Conservation (phyloP, 1,140 invertebrate species). For the Asobara japonica region DNA sequence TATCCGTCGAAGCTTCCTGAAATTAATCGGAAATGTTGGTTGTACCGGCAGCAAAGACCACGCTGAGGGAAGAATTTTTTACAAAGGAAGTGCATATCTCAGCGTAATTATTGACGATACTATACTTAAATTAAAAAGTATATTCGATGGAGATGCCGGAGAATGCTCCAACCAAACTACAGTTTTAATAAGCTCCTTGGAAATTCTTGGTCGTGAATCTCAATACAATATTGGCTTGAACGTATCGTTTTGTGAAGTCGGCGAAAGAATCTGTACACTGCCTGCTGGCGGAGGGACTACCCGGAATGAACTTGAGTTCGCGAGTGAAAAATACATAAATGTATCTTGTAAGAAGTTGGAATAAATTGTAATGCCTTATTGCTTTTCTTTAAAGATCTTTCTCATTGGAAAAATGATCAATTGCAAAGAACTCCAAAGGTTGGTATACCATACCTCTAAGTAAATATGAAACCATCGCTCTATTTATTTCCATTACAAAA, state of each 20-base stretch:
- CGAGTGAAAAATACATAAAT: slow-evolving; percentile 20
- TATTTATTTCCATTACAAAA: too few species aligned
- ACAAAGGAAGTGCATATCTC: slow-evolving; percentile 38
- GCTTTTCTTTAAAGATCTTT: too few species aligned
- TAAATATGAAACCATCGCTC: too few species aligned
- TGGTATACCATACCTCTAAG: too few species aligned
- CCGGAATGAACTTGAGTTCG: too few species aligned
- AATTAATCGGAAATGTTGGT: slow-evolving; percentile 38
- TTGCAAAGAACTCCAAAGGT: too few species aligned
- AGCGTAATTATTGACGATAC: slow-evolving; percentile 28
- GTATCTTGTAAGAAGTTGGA: too few species aligned
- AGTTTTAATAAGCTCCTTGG: background rate
- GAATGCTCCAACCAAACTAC: background rate
- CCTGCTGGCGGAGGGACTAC: slow-evolving; percentile 17
- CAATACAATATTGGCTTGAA: background rate
- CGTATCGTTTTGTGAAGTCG: background rate
- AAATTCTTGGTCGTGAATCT: background rate
- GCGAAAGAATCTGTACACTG: background rate
- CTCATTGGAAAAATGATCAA: too few species aligned
- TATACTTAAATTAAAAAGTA: slow-evolving; percentile 32
- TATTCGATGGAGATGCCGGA: slow-evolving; percentile 26
- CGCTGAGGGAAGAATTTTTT: slow-evolving; percentile 42
- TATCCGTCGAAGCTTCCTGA: slow-evolving; percentile 34
- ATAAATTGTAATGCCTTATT: too few species aligned
- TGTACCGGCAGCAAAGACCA: slow-evolving; percentile 30